These are phyloP conservation scores for Poecilia latipinna DNA, from an alignment of 2,113 vertebrate genomes.

Conservation along the genomic window DNA sequence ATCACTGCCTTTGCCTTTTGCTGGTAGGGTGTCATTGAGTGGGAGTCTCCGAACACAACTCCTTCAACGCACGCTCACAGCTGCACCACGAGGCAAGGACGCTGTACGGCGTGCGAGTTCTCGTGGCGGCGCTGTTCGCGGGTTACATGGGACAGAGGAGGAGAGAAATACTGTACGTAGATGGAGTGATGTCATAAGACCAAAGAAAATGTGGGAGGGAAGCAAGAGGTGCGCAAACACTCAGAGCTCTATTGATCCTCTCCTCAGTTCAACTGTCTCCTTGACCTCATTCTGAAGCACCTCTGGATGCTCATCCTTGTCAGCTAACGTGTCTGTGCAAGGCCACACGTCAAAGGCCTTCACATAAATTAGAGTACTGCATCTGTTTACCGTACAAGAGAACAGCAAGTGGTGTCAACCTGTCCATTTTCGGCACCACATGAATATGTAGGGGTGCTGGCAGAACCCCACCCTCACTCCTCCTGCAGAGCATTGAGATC, in stretches of 20 bases:
- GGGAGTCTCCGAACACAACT: constrained; percentile 60
- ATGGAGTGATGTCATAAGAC: constrained; percentile 38
- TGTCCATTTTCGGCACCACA: constrained; percentile 56
- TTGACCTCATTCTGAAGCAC: constrained; percentile 65
- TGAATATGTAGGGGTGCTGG: constrained; percentile 65
- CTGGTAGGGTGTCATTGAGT: constrained; percentile 60
- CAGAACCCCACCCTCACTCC: constrained; percentile 24
- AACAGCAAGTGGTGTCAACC: constrained; percentile 59
- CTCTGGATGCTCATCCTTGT: constrained; percentile 22
- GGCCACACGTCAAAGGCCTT: constrained; percentile 38
- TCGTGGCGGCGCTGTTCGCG: constrained; percentile 1
- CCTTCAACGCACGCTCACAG: constrained; percentile 44
- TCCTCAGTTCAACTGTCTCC: constrained; percentile 63
- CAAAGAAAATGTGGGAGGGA: constrained; percentile 50
- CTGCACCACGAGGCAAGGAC: constrained; percentile 16
- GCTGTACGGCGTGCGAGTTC: background rate
- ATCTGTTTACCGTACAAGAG: constrained; percentile 62
- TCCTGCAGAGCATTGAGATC: constrained; percentile 20
- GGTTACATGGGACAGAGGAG: background rate
- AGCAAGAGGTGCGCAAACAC: constrained; percentile 53
- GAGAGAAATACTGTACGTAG: background rate
- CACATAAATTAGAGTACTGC: constrained; percentile 18
- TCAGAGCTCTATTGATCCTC: constrained; percentile 70
- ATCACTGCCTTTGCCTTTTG: constrained; percentile 62
- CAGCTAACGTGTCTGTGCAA: constrained; percentile 20